A percentile compares a stretch with the other conserved stretches of the same genome.
These are phyloP conservation scores for Apostichopus californicus DNA, from an alignment of 35 echinoderm and acorn worm species.

Conservation along the genomic window DNA sequence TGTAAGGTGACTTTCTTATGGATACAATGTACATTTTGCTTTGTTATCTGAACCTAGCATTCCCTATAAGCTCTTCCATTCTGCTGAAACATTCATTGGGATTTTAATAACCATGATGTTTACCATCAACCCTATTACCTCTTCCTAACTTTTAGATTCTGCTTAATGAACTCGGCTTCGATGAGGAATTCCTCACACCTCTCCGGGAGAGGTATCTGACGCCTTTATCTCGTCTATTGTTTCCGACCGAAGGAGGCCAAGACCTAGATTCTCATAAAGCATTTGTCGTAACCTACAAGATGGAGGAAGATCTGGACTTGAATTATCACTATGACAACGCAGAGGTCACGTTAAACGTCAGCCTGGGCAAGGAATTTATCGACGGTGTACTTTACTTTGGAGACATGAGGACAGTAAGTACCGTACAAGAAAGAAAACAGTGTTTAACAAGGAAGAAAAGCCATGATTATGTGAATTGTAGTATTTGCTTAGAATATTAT, in stretches of 20 bases:
- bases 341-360: constrained; percentile 95
- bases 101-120: too few relatives aligned
- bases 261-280: constrained; percentile 90
- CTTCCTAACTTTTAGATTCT: constrained; percentile 68
- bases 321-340: constrained; percentile 98
- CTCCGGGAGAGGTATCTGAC: constrained; percentile 66
- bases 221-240: constrained; percentile 78
- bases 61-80: too few relatives aligned
- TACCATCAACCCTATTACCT: not conserved
- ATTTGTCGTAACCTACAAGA: constrained; percentile 95
- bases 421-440: not conserved
- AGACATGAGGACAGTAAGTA: constrained; percentile 86
- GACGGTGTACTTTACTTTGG: constrained; percentile 92
- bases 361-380: constrained; percentile 85
- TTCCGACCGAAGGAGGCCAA: constrained; percentile 79
- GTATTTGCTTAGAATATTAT: too few relatives aligned
- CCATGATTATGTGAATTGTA: too few relatives aligned
- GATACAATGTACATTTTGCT: too few relatives aligned
- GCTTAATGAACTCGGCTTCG: constrained; percentile 92
- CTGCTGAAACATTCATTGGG: too few relatives aligned
- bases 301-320: constrained; percentile 89
- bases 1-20: too few relatives aligned
- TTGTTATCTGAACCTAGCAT: too few relatives aligned
- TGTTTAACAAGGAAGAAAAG: too few relatives aligned
- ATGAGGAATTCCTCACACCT: constrained; percentile 77